phyloP scores from a whole-genome alignment of 2,113 vertebrate species.

The Rhagologus leucostigma region DNA sequence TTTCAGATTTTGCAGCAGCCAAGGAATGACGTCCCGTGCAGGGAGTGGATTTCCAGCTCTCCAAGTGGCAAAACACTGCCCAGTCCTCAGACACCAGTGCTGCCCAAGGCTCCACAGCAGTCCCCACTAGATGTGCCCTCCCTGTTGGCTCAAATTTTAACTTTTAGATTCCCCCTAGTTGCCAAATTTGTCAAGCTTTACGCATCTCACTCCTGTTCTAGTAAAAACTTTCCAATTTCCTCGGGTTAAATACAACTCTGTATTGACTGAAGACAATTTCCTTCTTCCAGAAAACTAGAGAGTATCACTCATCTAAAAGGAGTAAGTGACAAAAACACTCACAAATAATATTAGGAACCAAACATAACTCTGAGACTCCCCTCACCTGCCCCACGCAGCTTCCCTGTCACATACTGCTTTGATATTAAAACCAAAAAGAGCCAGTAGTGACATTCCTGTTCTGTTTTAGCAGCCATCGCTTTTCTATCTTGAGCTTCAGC shows the following conservation, averaged over 20 bases:
- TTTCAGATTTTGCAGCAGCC: background rate
- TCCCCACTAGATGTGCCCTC: background rate
- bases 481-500: constrained; percentile 36
- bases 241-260: background rate
- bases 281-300: background rate
- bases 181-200: background rate
- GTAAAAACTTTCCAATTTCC: background rate
- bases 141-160: background rate
- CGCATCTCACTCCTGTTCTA: background rate
- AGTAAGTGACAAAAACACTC: background rate
- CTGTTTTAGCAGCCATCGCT: constrained; percentile 2
- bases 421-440: background rate
- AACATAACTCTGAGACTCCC: background rate
- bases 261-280: background rate
- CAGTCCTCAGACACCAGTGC: background rate
- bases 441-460: background rate
- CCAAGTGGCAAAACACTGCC: background rate
- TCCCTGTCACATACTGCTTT: background rate
- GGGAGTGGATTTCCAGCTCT: background rate
- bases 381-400: background rate
- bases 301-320: background rate
- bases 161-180: background rate
- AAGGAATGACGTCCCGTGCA: background rate
- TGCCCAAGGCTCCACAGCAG: background rate
- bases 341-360: background rate